phyloP scores from a whole-genome alignment of 1,140 invertebrate species.

The Sycobia sp. region DNA sequence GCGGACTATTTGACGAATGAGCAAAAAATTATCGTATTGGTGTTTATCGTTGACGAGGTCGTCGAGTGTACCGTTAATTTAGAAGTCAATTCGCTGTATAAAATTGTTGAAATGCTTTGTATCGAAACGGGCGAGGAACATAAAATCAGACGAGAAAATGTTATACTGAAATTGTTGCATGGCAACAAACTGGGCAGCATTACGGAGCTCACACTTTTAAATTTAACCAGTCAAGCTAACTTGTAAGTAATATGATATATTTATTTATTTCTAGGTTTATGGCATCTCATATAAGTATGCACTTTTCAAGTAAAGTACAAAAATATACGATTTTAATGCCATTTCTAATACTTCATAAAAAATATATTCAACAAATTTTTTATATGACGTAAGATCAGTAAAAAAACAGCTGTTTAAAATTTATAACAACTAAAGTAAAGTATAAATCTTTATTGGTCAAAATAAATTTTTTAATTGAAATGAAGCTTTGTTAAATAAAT shows the following conservation, averaged over 20 bases:
- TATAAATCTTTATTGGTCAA: no score
- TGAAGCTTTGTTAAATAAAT: no score
- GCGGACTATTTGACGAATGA: constrained; percentile 56
- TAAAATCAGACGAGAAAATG: constrained; percentile 78
- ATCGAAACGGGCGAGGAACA: constrained; percentile 61
- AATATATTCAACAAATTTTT: no score
- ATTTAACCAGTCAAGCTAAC: constrained; percentile 67
- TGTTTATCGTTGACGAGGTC: constrained; percentile 54
- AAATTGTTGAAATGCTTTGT: constrained; percentile 64
- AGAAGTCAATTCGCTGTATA: constrained; percentile 49
- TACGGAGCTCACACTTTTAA: constrained; percentile 62
- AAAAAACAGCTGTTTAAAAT: no score
- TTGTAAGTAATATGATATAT: constrained; percentile 69
- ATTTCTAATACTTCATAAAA: constrained; percentile 22
- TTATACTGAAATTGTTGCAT: constrained; percentile 77
- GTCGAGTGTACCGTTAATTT: constrained; percentile 50
- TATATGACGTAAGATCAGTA: no score
- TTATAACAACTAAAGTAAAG: no score
- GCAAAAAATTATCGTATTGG: constrained; percentile 68
- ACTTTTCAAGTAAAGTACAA: constrained; percentile 19
- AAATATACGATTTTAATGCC: constrained; percentile 25
- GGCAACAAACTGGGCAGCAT: constrained; percentile 71
- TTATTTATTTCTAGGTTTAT: no score
- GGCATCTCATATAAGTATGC: not conserved
- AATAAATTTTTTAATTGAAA: no score